phyloP scores from a whole-genome alignment of 2,113 vertebrate species.

The Labrus mixtus region DNA sequence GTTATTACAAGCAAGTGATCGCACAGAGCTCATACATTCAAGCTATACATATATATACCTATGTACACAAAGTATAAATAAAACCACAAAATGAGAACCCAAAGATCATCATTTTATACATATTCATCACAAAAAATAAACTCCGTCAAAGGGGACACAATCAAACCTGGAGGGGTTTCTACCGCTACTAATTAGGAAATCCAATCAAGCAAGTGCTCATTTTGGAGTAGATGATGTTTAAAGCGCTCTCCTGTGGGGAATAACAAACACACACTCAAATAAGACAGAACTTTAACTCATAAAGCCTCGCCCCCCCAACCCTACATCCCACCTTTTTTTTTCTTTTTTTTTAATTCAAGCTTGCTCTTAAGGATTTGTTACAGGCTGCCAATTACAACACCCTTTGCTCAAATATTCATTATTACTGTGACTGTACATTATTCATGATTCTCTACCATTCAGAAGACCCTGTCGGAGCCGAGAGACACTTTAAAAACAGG shows the following conservation, averaged over 20 bases:
- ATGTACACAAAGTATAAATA: constrained; percentile 86
- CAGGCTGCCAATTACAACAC: constrained; percentile 61
- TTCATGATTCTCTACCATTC: constrained; percentile 21
- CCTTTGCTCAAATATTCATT: constrained; percentile 32
- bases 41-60: constrained; percentile 81
- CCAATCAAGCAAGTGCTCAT: constrained; percentile 76
- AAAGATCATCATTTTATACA: constrained; percentile 69
- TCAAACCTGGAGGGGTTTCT: constrained; percentile 51
- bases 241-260: constrained; percentile 66
- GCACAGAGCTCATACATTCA: constrained; percentile 78
- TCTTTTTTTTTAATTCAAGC: constrained; percentile 54
- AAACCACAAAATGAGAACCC: constrained; percentile 77
- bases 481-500: constrained; percentile 11
- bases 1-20: constrained; percentile 69
- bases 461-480: constrained; percentile 10
- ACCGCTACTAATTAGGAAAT: constrained; percentile 57
- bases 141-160: constrained; percentile 50
- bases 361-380: constrained; percentile 73
- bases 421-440: constrained; percentile 47
- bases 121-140: constrained; percentile 52
- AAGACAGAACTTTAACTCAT: constrained; percentile 29
- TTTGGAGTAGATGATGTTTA: constrained; percentile 70
- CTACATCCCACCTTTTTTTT: constrained; percentile 12
- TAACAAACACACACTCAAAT: constrained; percentile 54
- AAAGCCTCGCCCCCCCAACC: constrained; percentile 7